A percentile compares a stretch with the other conserved stretches of the same genome.
phyloP scores from a whole-genome alignment of 2,113 vertebrate species.

The Mustela nigripes region DNA sequence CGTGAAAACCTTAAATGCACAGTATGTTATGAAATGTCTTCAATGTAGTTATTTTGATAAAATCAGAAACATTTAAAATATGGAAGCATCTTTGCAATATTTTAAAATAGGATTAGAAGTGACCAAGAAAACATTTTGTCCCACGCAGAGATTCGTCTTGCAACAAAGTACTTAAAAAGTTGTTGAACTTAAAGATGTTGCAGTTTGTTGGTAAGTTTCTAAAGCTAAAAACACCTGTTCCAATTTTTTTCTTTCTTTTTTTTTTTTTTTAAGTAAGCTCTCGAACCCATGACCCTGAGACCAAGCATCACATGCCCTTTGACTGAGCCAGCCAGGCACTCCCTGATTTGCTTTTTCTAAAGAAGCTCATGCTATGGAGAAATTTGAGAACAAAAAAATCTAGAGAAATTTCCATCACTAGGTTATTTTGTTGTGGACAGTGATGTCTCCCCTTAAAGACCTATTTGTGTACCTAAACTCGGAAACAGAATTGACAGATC shows the following conservation, averaged over 20 bases:
- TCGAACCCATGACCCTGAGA: background rate
- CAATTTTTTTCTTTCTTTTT: background rate
- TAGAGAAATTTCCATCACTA: background rate
- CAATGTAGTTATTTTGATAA: background rate
- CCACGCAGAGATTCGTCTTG: background rate
- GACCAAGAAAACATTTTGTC: background rate
- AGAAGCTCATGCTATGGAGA: background rate
- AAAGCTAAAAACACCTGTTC: background rate
- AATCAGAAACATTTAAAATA: background rate
- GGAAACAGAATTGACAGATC: background rate
- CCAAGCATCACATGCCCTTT: background rate
- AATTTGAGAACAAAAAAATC: background rate
- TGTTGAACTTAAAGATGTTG: slow-evolving; percentile 2
- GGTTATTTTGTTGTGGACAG: background rate
- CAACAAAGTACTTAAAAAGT: background rate
- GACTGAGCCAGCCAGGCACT: background rate
- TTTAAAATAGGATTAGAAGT: background rate
- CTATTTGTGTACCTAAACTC: background rate
- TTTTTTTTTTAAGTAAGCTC: background rate
- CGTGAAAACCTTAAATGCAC: background rate
- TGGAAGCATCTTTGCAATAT: background rate
- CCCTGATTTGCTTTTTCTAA: background rate
- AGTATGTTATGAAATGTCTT: background rate
- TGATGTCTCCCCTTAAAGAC: background rate
- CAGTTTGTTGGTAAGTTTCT: background rate